Evolutionary conservation across 1,140 invertebrate species (phyloP), one percentile per base, ranked within the genome.

Genomic region (Diabrotica undecimpunctata): DNA sequence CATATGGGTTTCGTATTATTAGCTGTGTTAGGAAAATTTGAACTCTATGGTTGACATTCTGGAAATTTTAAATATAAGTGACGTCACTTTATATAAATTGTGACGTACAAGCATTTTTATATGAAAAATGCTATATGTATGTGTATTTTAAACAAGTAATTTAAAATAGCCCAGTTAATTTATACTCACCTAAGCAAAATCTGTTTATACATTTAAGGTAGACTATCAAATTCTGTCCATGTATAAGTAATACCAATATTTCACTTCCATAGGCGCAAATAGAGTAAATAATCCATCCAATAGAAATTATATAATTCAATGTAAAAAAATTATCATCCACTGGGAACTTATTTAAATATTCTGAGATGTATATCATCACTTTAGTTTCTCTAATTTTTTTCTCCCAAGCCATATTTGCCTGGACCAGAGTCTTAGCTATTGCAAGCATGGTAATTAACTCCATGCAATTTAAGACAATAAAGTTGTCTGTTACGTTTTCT

Each of bases 331-430:
- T 7, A 12, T 60, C 58, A 5, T 60, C 58, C 6, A 50, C 39
- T 50, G 6, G 7, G 5, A 46, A 25, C 14, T 14, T 46, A 39
- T 39, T 60, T 0, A 60, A 6, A 10, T 50, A 60, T 7, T 60
- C 10, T 12, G 46, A 60, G 5, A 60, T 38, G 39, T 51, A 35
- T 13, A 60, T n/a, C 58, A 51, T 50, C 0, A 60, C 58, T 14
- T 14, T 41, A n/a, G 39, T 36, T 51, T 60, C 58, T n/a, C 7
- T 35, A 6, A 39, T 12, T 6, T 50, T 60, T 35, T 51, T 35
- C n/a, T n/a, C 50, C 58, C 58, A 60, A 13, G 35, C 41, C 8
- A 60, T 50, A 60, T 60, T 60, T 25, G n/a, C 38, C n/a, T n/a
- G 9, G 10, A 60, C 50, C 5, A 60, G 14, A 8, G 11, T 50